Evolutionary conservation across 2,888 invertebrate species (phyloP), one percentile per base, ranked within the genome.

Genomic region (Anticlea derivata): DNA sequence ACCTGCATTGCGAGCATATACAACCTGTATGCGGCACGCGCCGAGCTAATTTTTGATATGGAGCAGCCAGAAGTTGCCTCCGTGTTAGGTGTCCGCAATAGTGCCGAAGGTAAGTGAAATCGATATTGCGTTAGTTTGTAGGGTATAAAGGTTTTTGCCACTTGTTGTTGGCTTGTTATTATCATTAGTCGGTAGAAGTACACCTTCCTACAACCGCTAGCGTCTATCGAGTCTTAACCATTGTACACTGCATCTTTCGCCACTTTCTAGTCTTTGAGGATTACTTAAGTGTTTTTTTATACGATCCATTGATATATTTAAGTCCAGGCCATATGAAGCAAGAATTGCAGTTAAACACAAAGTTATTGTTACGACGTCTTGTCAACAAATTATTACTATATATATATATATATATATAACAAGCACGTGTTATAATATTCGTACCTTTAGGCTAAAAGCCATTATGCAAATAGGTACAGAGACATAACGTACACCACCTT

Each of bases 51-150:
- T 65, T 89, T 95, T 69, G 94, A 94, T 78, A 95, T 95, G 86
- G 95, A 95, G 80, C 93, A 93, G 70, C 95, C 95, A 52, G 92
- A 94, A 80, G 93, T 95, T 66, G 95, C 95, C 55, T 94, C 95
- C 49, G 95, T 95, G 67, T 85, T 95, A 65, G 94, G 94, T 66
- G 94, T 94, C 55, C 91, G 93, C 55, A 94, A 94, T 83, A 91
- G 91, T 63, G 92, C 92, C 60, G 68, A 77, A 76, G 92, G 92
- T 92, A 75, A 85, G 88, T 77, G 59, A 53, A 67, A 68, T 73
- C 63, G 63, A 70, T 69, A 70, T 62, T 62, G 49, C 55, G 10
- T 31, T 12, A 23, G 57, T 61, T 54, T 51, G 50, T 39, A 34
- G 13, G 22, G 23, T 22, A 27, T 10, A 13, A 41, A 34, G 11